Evolutionary conservation across 2,888 invertebrate species (phyloP).

Genomic region (Heliconius erato): DNA sequence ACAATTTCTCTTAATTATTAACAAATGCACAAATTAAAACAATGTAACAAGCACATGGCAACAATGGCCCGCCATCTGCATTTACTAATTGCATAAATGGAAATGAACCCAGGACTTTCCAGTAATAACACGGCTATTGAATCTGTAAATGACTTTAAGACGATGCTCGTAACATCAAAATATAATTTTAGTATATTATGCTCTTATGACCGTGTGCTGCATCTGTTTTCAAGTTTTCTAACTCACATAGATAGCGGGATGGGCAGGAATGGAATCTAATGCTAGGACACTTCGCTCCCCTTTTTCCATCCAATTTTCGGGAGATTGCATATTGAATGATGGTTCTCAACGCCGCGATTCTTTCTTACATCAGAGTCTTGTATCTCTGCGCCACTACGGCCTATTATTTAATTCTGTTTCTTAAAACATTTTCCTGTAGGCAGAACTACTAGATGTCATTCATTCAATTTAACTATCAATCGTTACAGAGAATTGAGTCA

Average conservation of each 20-base stretch:
- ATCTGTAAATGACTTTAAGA: neutral
- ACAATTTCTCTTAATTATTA: too few species aligned
- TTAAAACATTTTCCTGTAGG: neutral
- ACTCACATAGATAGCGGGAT: too few species aligned
- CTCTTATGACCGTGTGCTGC: too few species aligned
- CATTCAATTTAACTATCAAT: too few species aligned
- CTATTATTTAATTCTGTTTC: neutral
- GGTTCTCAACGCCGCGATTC: too few species aligned
- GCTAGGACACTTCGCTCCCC: neutral
- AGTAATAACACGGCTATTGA: neutral
- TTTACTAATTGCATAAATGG: neutral
- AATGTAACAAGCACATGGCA: neutral
- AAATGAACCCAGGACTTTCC: neutral
- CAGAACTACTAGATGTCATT: neutral
- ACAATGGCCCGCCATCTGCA: neutral
- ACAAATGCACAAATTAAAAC: neutral
- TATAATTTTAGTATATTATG: neutral
- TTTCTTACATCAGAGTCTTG: too few species aligned
- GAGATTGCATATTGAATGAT: too few species aligned
- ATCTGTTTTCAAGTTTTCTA: too few species aligned
- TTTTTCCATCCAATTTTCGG: too few species aligned
- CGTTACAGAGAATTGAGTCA: conserved; percentile 6
- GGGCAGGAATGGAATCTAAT: too few species aligned
- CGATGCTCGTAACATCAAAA: neutral
- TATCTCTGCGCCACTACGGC: too few species aligned